Conservation (phyloP, 1,140 invertebrate genomes). For the Drosophila miranda region DNA sequence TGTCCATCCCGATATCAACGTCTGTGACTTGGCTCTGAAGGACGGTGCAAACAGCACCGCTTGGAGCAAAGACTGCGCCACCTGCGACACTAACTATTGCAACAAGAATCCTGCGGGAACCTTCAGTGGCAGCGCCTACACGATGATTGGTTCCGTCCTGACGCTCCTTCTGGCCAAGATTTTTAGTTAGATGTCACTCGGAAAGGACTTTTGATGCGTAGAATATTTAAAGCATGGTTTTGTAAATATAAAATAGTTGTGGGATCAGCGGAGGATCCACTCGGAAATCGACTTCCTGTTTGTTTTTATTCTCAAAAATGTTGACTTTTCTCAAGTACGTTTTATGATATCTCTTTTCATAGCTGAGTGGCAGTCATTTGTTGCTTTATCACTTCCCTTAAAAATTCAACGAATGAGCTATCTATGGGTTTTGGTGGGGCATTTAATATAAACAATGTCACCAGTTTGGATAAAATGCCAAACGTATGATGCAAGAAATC, state of each 20-base stretch:
- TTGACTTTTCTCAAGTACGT: too few species aligned
- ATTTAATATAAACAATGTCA: too few species aligned
- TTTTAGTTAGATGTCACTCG: not conserved
- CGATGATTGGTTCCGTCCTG: slow-evolving; percentile 40
- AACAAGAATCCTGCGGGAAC: slow-evolving; percentile 54
- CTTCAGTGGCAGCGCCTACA: slow-evolving; percentile 49
- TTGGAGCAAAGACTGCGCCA: slow-evolving; percentile 1
- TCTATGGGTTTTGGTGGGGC: too few species aligned
- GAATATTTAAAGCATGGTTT: too few species aligned
- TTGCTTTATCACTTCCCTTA: too few species aligned
- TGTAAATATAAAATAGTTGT: not conserved
- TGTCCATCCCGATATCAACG: slow-evolving; percentile 11
- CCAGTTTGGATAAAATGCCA: not conserved
- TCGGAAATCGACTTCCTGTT: too few species aligned
- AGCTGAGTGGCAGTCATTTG: too few species aligned
- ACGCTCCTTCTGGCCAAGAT: slow-evolving; percentile 48
- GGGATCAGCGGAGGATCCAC: too few species aligned
- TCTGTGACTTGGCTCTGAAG: slow-evolving; percentile 27
- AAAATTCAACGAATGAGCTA: too few species aligned
- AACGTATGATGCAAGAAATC: not conserved
- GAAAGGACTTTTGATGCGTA: too few species aligned
- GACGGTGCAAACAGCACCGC: not conserved
- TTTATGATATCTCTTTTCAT: too few species aligned
- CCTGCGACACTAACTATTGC: slow-evolving; percentile 36
- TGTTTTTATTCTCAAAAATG: too few species aligned